Evolutionary conservation across 2,888 invertebrate genomes (phyloP).

Genomic region (Agrilus mali): DNA sequence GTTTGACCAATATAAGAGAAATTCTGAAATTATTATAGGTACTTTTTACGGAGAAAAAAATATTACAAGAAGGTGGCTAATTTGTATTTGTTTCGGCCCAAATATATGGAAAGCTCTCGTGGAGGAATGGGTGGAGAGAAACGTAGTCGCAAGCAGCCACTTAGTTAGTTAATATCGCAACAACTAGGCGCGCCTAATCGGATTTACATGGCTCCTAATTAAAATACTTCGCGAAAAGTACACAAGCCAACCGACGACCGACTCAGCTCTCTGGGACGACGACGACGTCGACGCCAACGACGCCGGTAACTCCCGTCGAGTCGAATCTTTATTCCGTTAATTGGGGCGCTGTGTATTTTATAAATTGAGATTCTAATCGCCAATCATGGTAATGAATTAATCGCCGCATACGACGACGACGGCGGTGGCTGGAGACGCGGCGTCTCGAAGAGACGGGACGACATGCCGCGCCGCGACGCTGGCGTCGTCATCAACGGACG

Average conservation of each 20-base stretch:
- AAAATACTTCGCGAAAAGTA: constrained; percentile 33
- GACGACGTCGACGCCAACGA: too few species aligned
- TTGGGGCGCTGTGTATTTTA: constrained; percentile 38
- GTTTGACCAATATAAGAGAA: too few species aligned
- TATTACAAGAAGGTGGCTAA: too few species aligned
- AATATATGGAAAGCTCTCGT: too few species aligned
- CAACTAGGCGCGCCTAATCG: constrained; percentile 33
- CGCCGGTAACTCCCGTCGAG: constrained; percentile 2
- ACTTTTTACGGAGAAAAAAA: too few species aligned
- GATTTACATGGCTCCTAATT: constrained; percentile 34
- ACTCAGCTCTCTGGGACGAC: constrained; percentile 1
- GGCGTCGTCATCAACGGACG: too few species aligned
- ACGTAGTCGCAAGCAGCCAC: constrained; percentile 17
- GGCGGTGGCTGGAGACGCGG: constrained; percentile 17
- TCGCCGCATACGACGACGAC: constrained; percentile 28
- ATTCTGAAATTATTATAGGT: too few species aligned
- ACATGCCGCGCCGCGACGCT: too few species aligned
- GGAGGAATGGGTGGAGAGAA: too few species aligned
- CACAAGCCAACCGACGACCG: constrained; percentile 19
- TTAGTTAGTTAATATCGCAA: constrained; percentile 30
- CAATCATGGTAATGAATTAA: constrained; percentile 38
- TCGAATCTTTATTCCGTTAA: constrained; percentile 35
- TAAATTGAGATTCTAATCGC: constrained; percentile 37
- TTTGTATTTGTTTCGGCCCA: too few species aligned
- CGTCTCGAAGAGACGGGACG: too few species aligned